Evolutionary conservation across 2,797 vertebrate genomes (phyloP).

Genomic region (Fistularia commersonii): DNA sequence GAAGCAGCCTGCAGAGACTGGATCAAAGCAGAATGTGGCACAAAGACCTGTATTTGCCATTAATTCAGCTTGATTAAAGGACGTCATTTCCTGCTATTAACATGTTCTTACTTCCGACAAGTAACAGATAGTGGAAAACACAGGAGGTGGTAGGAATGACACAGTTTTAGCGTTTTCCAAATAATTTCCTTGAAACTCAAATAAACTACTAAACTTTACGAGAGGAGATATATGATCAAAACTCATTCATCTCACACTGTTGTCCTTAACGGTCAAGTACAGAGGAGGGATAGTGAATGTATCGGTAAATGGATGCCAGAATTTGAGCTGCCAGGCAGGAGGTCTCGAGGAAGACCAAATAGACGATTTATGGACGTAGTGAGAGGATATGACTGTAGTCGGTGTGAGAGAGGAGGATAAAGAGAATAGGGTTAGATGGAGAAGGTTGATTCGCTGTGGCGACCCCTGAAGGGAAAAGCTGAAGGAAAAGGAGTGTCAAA

Average conservation of each 20-base stretch:
- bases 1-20: conserved; percentile 60
- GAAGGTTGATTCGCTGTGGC: no score
- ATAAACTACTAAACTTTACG: conserved; percentile 28
- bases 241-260: conserved; percentile 16
- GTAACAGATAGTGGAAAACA: conserved; percentile 43
- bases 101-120: conserved; percentile 51
- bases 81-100: conserved; percentile 74
- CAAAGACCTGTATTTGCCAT: conserved; percentile 58
- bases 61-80: conserved; percentile 68
- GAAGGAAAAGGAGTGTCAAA: no score
- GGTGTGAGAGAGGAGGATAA: no score
- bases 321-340: no score
- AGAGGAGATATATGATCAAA: conserved; percentile 46
- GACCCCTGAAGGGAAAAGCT: no score
- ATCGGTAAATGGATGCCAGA: no score
- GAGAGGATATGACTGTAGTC: no score
- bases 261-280: no score
- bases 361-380: no score
- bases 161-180: conserved; percentile 47
- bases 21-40: conserved; percentile 70
- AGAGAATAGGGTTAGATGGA: no score
- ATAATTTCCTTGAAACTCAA: conserved; percentile 36
- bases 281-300: no score
- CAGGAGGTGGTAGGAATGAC: conserved; percentile 59
- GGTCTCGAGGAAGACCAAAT: no score